Percentiles rank a stretch among this genome's conserved stretches.
phyloP scores from a whole-genome alignment of 2,113 vertebrate genomes.

The Muntiacus reevesi region DNA sequence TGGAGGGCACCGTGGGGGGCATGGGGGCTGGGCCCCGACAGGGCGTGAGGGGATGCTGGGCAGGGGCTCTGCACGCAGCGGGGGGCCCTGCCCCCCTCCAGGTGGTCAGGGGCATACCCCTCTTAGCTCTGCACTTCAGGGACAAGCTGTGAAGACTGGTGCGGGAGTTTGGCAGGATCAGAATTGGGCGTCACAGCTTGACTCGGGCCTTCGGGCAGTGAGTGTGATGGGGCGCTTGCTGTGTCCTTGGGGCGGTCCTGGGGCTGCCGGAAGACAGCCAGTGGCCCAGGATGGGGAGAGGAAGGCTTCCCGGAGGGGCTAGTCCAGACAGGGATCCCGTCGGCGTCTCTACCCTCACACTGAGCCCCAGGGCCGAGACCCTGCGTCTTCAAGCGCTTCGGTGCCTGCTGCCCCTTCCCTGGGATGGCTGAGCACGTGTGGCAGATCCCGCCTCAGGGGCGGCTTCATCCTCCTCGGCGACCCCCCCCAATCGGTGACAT shows the following conservation, averaged over 20 bases:
- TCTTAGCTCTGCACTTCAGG: background rate
- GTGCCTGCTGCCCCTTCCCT: background rate
- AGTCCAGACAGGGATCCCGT: background rate
- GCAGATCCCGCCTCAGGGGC: background rate
- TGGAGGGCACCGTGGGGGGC: background rate
- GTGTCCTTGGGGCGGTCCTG: no score
- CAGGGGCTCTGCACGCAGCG: no score
- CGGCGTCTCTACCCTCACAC: background rate
- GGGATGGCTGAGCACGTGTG: fast-evolving
- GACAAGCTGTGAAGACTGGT: background rate
- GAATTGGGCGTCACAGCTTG: background rate
- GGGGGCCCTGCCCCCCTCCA: fast-evolving
- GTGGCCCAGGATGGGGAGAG: background rate
- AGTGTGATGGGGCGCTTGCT: background rate
- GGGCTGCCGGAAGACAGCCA: background rate
- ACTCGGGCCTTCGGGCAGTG: fast-evolving
- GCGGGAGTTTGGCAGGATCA: background rate
- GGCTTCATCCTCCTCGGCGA: background rate
- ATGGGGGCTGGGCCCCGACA: fast-evolving
- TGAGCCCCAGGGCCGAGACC: background rate
- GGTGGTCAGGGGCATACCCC: fast-evolving
- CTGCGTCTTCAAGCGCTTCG: fast-evolving
- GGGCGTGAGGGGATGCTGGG: fast-evolving
- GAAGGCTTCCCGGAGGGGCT: background rate
- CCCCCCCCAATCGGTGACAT: fast-evolving